Evolutionary conservation across 2,113 vertebrate species (phyloP).

Genomic region (Octodon degus): DNA sequence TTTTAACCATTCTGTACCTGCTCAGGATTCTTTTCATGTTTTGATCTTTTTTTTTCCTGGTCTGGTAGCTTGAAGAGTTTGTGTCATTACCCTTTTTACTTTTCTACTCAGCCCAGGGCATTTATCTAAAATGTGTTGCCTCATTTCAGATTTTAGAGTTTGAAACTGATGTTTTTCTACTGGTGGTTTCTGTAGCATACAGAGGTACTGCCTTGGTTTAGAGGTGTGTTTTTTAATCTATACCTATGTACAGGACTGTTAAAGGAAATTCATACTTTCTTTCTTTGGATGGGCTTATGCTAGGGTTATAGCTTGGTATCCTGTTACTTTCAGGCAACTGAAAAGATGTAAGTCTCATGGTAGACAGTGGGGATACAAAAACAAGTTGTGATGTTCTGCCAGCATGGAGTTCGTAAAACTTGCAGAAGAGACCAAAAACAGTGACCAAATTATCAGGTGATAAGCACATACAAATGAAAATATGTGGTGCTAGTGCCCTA

Average conservation of each 20-base stretch:
- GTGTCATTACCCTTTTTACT: slow-evolving; percentile 50
- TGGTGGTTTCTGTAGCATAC: slow-evolving; percentile 2
- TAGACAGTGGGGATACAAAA: slow-evolving; percentile 28
- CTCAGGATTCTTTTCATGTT: background rate
- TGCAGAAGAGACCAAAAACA: slow-evolving; percentile 19
- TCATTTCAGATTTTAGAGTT: slow-evolving; percentile 50
- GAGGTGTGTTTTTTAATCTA: slow-evolving; percentile 61
- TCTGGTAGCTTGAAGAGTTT: slow-evolving; percentile 56
- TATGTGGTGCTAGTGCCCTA: background rate
- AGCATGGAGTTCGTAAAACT: background rate
- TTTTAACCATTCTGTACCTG: slow-evolving; percentile 45
- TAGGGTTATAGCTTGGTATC: slow-evolving; percentile 33
- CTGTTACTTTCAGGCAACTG: slow-evolving; percentile 11
- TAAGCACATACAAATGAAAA: slow-evolving; percentile 19
- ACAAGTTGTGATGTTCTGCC: background rate
- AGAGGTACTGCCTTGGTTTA: slow-evolving; percentile 42
- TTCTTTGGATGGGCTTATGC: slow-evolving; percentile 49
- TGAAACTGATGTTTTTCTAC: slow-evolving; percentile 46
- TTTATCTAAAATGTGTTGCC: slow-evolving; percentile 52
- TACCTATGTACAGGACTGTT: background rate
- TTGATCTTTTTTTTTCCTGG: background rate
- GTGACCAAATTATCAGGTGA: background rate
- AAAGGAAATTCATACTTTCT: slow-evolving; percentile 14
- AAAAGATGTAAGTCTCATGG: slow-evolving; percentile 10
- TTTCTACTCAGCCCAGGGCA: slow-evolving; percentile 35